phyloP scores from a whole-genome alignment of 2,888 invertebrate species.

The Ethmia dodecea region DNA sequence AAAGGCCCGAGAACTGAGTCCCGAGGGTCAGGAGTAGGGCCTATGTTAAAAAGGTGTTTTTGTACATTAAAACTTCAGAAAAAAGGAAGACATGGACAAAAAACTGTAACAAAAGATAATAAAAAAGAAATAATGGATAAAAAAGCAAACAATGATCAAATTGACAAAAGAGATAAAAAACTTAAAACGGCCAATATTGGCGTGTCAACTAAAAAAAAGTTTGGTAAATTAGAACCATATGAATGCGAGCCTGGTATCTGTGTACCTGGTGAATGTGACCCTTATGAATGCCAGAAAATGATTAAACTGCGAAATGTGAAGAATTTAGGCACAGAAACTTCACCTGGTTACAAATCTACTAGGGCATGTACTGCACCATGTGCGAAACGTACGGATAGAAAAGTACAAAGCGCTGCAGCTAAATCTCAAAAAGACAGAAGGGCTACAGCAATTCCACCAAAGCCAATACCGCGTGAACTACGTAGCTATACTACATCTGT shows the following conservation, averaged over 20 bases:
- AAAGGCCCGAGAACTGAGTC: constrained; percentile 13
- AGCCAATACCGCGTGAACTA: neutral
- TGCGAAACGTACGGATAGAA: neutral
- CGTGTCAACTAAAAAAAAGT: constrained; percentile 1
- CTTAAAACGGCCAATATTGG: neutral
- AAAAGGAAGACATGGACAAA: constrained; percentile 13
- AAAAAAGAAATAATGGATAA: too few species aligned
- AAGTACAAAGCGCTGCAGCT: neutral
- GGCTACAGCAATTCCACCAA: too few species aligned
- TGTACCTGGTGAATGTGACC: constrained; percentile 28
- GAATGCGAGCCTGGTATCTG: constrained; percentile 31
- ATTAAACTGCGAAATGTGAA: constrained; percentile 19
- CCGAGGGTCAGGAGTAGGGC: constrained; percentile 17
- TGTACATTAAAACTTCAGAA: constrained; percentile 29
- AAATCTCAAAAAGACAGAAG: too few species aligned
- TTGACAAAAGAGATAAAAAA: too few species aligned
- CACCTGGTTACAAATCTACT: too few species aligned
- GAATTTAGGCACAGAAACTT: neutral
- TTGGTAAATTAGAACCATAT: constrained; percentile 17
- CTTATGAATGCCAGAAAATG: constrained; percentile 25
- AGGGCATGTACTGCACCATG: too few species aligned
- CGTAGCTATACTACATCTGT: neutral
- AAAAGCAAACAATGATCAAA: too few species aligned
- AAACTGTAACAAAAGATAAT: constrained; percentile 5
- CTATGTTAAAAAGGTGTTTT: constrained; percentile 34